Conservation (phyloP, 2,113 vertebrate genomes). For the Penelope pileata region DNA sequence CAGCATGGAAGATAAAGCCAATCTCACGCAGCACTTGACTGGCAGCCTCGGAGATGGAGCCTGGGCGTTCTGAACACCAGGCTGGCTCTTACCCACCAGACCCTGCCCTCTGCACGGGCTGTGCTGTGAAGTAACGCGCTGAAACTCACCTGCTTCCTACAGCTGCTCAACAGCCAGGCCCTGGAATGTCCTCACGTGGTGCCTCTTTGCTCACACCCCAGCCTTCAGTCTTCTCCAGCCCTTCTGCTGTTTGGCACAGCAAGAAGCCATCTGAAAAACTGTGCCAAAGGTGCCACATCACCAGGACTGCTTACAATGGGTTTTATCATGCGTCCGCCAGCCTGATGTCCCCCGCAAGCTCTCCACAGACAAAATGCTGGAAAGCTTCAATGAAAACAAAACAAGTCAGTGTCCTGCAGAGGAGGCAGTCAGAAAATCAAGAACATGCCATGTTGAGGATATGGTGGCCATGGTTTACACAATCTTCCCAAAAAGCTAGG, state of each 20-base stretch:
- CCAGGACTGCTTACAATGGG: background rate
- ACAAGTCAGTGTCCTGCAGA: background rate
- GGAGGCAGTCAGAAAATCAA: background rate
- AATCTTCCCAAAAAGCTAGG: background rate
- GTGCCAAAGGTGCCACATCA: rapidly evolving
- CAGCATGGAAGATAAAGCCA: background rate
- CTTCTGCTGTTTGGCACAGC: background rate
- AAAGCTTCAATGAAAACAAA: background rate
- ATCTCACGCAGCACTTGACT: background rate
- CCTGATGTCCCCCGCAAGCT: background rate
- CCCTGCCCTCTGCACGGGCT: background rate
- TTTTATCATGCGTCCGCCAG: background rate
- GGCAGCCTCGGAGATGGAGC: background rate
- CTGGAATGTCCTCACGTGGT: background rate
- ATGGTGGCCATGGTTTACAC: background rate
- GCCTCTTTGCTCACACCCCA: background rate
- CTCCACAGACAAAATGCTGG: background rate
- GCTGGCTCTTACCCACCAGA: background rate
- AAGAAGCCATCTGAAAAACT: background rate
- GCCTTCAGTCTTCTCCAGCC: background rate
- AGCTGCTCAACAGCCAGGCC: background rate
- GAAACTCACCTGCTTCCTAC: background rate
- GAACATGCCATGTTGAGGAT: background rate
- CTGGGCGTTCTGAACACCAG: background rate
- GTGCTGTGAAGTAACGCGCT: background rate